Evolutionary conservation across 2,797 vertebrate species (phyloP), one percentile per base, ranked within the genome.

Genomic region (Xenentodon cancila): DNA sequence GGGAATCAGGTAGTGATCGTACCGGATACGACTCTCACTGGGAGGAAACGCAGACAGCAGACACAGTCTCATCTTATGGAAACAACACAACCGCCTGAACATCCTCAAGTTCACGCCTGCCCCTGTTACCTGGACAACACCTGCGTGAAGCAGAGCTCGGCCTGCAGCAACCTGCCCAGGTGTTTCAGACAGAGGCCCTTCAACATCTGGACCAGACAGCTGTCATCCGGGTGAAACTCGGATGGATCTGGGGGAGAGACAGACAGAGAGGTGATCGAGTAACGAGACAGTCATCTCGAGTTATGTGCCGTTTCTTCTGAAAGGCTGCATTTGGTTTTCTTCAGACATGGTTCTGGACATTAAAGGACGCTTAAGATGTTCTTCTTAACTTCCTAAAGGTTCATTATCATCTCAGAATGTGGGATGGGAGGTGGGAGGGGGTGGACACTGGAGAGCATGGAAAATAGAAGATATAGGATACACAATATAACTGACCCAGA

Each of bases 181-280:
- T 97, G 94, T 77, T 97, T 98, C 77, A 99, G 91, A 75, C 96
- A 98, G 42, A 98, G 92, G 0, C 97, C 97, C 80, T 98, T 98
- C 77, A 99, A 79, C 85, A 99, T 92, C 80, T 99, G 96, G 73
- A 98, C 89, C 84, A 98, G 79, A 81, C 96, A 95, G 67, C 91
- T 88, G 46, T 98, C 97, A 52, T 99, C 97, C 15, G 88, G 82
- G 9, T 94, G 94, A 65, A 94, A 97, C 84, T 97, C 96, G 8
- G 52, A 93, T 0, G 74, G 92, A 60, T 60, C 97, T 99, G 81
- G 51, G 15, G 42, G 9, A 50, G 20, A 27, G 1, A 6, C 17
- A 3, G 20, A 55, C 11, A 20, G 1, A 7, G 8, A 5, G 17
- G 21, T 13, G 11, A 9, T 1, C 34, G 9, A 11, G 25, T 25